A percentile compares a stretch with the other conserved stretches of the same genome.
These are phyloP conservation scores for Stomatorhinus ivindoensis DNA, from an alignment of 2,113 vertebrate genomes.

Conservation along the genomic window DNA sequence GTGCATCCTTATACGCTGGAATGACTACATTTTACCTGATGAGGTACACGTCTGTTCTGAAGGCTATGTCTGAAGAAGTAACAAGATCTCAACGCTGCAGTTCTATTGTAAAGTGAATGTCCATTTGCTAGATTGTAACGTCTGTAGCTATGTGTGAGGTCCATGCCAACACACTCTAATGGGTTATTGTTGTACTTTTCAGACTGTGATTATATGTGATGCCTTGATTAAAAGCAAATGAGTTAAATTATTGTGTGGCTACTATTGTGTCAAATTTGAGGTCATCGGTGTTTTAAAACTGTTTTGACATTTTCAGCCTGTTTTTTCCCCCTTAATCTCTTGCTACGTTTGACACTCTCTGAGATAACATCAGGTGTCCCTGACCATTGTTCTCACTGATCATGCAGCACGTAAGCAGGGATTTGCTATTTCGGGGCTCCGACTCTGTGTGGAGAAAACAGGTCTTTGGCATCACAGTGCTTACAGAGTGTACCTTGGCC, in stretches of 20 bases:
- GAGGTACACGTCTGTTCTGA: neutral
- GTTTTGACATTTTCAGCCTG: neutral
- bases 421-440: neutral
- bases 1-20: neutral
- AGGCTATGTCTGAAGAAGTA: neutral
- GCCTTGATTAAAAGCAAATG: constrained; percentile 40
- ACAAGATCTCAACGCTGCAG: neutral
- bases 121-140: neutral
- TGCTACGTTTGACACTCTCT: neutral
- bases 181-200: constrained; percentile 11
- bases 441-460: neutral
- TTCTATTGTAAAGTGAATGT: neutral
- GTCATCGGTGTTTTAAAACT: neutral
- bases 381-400: neutral
- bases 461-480: neutral
- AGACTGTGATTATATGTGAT: constrained; percentile 33
- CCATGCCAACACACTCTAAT: neutral
- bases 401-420: neutral
- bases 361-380: neutral
- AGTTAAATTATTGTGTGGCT: constrained; percentile 13
- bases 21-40: neutral
- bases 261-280: neutral
- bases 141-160: neutral
- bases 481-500: neutral
- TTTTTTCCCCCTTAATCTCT: neutral